A percentile compares a stretch with the other conserved stretches of the same genome.
Evolutionary conservation across 2,797 vertebrate genomes (phyloP).

Genomic region (Lepus townsendii): DNA sequence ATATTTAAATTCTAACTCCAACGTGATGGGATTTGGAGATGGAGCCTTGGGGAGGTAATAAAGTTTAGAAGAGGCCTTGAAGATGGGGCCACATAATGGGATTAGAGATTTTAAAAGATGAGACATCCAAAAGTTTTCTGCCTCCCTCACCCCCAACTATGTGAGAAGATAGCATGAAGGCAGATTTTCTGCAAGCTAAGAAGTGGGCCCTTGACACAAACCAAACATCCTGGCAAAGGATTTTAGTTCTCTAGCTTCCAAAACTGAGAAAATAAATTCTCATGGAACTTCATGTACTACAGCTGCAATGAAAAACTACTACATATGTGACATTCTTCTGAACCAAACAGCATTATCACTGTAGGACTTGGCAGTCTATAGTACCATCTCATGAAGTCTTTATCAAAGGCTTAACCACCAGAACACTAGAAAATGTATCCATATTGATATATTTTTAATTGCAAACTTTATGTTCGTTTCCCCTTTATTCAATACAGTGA

Average conservation of each 20-base stretch:
- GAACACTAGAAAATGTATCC: neutral
- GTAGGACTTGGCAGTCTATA: neutral
- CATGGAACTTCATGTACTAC: neutral
- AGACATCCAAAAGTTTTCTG: neutral
- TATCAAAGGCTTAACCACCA: neutral
- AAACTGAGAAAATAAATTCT: neutral
- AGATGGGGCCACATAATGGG: too few relatives aligned
- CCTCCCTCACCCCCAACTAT: neutral
- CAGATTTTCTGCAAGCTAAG: neutral
- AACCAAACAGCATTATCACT: neutral
- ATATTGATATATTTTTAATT: neutral
- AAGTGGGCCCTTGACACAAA: neutral
- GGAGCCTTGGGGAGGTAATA: neutral
- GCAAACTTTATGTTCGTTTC: neutral
- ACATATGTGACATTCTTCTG: neutral
- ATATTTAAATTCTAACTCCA: neutral
- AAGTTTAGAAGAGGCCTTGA: neutral
- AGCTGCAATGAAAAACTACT: neutral
- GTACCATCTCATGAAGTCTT: neutral
- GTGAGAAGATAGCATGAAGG: neutral
- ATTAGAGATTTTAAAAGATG: neutral
- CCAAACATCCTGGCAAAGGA: neutral
- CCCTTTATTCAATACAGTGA: neutral
- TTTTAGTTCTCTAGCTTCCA: neutral
- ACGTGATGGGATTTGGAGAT: neutral